phyloP scores from a whole-genome alignment of 2,797 vertebrate genomes.

The Enteromius paludinosus region DNA sequence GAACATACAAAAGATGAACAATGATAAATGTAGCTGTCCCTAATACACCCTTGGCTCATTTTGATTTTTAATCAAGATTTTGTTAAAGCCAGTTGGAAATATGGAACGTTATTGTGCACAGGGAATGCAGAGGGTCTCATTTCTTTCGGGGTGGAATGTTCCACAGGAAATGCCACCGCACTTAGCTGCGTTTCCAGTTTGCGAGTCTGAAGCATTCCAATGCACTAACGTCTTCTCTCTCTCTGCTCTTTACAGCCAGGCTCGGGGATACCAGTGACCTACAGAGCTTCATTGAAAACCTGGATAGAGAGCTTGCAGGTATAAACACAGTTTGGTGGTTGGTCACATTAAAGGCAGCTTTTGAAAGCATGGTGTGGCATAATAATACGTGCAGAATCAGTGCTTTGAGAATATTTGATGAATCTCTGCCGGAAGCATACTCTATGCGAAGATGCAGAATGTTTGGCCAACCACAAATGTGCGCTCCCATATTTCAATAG shows the following conservation, averaged over 20 bases:
- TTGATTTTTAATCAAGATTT: slow-evolving; percentile 29
- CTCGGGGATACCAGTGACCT: slow-evolving; percentile 80
- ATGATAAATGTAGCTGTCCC: not conserved
- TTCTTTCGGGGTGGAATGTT: slow-evolving; percentile 58
- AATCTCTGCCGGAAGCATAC: not conserved
- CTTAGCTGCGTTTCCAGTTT: slow-evolving; percentile 62
- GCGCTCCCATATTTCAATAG: not conserved
- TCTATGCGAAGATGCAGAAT: not conserved
- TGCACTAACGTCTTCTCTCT: slow-evolving; percentile 40
- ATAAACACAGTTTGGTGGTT: slow-evolving; percentile 35
- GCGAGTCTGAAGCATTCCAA: slow-evolving; percentile 50
- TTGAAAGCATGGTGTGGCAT: not conserved
- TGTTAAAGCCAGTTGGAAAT: slow-evolving; percentile 3
- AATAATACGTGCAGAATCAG: no score
- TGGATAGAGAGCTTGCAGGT: slow-evolving; percentile 82
- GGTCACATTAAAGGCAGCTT: not conserved
- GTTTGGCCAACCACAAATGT: not conserved
- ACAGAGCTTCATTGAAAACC: slow-evolving; percentile 80
- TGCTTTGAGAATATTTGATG: not conserved
- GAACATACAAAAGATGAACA: not conserved
- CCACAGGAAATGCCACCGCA: slow-evolving; percentile 73
- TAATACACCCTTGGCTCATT: not conserved
- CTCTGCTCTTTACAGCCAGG: slow-evolving; percentile 71
- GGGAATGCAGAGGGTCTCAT: slow-evolving; percentile 61
- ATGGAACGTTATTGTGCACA: slow-evolving; percentile 23